Evolutionary conservation across 2,888 invertebrate species (phyloP), one percentile per base, ranked within the genome.

Genomic region (Pseudanteris insignis): DNA sequence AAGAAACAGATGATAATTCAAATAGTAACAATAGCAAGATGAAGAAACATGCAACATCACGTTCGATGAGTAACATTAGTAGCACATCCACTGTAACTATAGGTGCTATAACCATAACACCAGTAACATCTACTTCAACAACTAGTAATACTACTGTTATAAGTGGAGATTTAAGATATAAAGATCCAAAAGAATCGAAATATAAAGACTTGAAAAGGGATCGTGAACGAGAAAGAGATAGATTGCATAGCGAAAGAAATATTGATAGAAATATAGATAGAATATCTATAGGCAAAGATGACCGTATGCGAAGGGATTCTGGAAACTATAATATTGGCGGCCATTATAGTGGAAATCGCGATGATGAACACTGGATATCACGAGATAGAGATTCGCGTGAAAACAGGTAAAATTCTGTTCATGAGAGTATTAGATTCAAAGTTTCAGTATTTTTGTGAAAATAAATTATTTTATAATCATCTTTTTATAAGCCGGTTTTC

Each of bases 251-350:
- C 66, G 38, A 63, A 68, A 11, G 73, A 70, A 44, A 12, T 36
- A 30, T 26, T 6, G 81, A 68, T 70, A 79, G 70, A 69, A 77
- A 61, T 70, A 76, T 60, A 67, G 81, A 68, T 66, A 82, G 65
- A 78, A 80, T 73, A 77, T 80, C 66, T 34, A 73, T 73, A 66
- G 76, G 57, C 65, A 82, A 77, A 57, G 79, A 79, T 28, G 79
- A 79, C 18, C 76, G 81, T 37, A 79, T 81, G 44, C 77, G 83
- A 30, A 76, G 83, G 57, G 81, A 81, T 28, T 81, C 81, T 18
- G 77, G 78, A 2, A 70, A 75, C 11, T 77, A 77, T 40, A 73
- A 67, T 28, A 70, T 70, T 40, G 65, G 74, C 15, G 76, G 76
- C 5, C 78, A 78, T 57, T 77, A 78, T 25, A 77, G 77, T 33